These are phyloP conservation scores for Idaea biselata DNA, from an alignment of 2,888 invertebrate genomes.

Conservation along the genomic window DNA sequence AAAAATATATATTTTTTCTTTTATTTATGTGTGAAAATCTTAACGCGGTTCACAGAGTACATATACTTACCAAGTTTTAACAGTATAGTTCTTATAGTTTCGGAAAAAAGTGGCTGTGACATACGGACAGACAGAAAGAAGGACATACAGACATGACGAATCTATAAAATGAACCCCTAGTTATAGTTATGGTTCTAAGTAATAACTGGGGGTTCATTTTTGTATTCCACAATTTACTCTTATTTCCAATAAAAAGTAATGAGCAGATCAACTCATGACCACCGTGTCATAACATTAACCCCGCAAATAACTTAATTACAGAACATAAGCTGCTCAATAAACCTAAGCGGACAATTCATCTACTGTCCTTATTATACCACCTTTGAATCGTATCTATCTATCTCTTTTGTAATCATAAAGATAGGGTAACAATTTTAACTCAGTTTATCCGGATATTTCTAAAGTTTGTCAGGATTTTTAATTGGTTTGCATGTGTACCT, in stretches of 20 bases:
- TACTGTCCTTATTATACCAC: slow-evolving; percentile 26
- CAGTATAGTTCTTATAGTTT: too few relatives aligned
- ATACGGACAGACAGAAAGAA: too few relatives aligned
- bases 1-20: too few relatives aligned
- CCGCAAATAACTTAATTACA: slow-evolving; percentile 36
- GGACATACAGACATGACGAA: too few relatives aligned
- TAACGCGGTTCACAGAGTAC: too few relatives aligned
- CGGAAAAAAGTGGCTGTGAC: too few relatives aligned
- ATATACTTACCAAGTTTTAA: too few relatives aligned
- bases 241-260: not conserved
- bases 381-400: slow-evolving; percentile 21
- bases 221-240: not conserved
- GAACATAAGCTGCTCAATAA: slow-evolving; percentile 59
- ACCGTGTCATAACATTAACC: slow-evolving; percentile 15
- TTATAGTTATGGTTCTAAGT: too few relatives aligned
- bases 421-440: not conserved
- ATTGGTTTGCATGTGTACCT: too few relatives aligned
- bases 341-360: slow-evolving; percentile 53
- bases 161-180: too few relatives aligned
- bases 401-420: slow-evolving; percentile 16
- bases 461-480: not conserved
- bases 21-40: too few relatives aligned
- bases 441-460: not conserved
- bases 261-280: not conserved
- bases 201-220: too few relatives aligned